phyloP scores from a whole-genome alignment of 2,113 vertebrate species.

The Chiloscyllium plagiosum region DNA sequence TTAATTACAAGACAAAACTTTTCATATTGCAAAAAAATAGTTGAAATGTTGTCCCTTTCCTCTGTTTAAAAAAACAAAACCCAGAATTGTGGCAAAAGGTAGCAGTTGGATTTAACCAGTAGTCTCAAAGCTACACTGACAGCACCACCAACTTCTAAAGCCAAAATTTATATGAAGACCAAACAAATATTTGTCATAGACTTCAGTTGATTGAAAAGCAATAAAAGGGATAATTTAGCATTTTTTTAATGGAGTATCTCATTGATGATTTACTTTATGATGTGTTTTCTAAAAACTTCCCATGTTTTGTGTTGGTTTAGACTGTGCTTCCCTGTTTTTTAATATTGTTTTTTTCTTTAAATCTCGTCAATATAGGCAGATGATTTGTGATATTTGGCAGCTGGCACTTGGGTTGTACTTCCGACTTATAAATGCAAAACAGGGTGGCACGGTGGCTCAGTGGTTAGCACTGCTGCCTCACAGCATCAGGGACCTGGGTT shows the following conservation, averaged over 20 bases:
- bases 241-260: background rate
- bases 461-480: too few species aligned
- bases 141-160: background rate
- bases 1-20: background rate
- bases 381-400: background rate
- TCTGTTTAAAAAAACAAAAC: background rate
- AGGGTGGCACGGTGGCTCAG: too few species aligned
- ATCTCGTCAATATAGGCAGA: background rate
- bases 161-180: background rate
- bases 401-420: background rate
- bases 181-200: background rate
- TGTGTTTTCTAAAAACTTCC: background rate
- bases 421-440: background rate
- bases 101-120: background rate
- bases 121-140: background rate
- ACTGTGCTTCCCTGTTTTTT: background rate
- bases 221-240: background rate
- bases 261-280: background rate
- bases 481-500: too few species aligned
- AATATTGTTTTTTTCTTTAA: background rate
- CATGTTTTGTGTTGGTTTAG: background rate
- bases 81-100: background rate
- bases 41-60: background rate
- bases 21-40: background rate
- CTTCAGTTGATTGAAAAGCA: background rate